Base-by-base conservation (phyloP, 2,888 invertebrate genomes). In the Pseudococcus jackbeardsleyi region DNA sequence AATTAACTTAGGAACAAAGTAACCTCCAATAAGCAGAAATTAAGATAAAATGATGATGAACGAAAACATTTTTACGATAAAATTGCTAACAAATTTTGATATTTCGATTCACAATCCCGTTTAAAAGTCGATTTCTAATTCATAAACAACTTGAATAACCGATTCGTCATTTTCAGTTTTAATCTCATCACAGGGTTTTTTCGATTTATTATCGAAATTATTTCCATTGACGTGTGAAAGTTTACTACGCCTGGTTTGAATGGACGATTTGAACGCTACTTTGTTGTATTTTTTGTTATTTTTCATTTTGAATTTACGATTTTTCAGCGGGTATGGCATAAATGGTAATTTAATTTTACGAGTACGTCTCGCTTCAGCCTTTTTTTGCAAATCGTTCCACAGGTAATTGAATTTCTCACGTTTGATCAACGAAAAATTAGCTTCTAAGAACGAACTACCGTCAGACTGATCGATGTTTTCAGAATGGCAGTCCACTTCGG, bases 41-140 rank as follows among this genome's bases (percentile, higher is more conserved):
- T 59, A 59, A 42, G 15, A 59, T n/a, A 64, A 22, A 64, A 22
- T 64, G 19, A 64, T 22, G 5, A 64, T 64, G 6, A 64, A 64
- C 19, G 22, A 22, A 64, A 22, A 59, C 59, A 64, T 3, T 22
- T 7, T 4, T 64, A 64, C 11, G 8, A 22, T 64, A 12, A n/a
- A n/a, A 17, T 17, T 64, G 1, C 22, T 19, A 11, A 19, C 2
- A 64, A n/a, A 64, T 64, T 64, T 22, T 64, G 64, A 64, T 64
- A 64, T 64, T 15, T 64, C 4, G 22, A 3, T 64, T 19, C 2
- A 22, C 19, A 22, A 9, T 64, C n/a, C 6, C 1, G 64, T 17
- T 72, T 12, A 72, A 72, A 72, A 72, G 39, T 72, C 72, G 15
- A 72, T 72, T 72, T 72, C 72, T 33, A 72, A 72, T 72, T 72